A percentile compares a stretch with the other conserved stretches of the same genome.
These are phyloP conservation scores for Columba guinea DNA, from an alignment of 2,797 vertebrate genomes.

Conservation along the genomic window DNA sequence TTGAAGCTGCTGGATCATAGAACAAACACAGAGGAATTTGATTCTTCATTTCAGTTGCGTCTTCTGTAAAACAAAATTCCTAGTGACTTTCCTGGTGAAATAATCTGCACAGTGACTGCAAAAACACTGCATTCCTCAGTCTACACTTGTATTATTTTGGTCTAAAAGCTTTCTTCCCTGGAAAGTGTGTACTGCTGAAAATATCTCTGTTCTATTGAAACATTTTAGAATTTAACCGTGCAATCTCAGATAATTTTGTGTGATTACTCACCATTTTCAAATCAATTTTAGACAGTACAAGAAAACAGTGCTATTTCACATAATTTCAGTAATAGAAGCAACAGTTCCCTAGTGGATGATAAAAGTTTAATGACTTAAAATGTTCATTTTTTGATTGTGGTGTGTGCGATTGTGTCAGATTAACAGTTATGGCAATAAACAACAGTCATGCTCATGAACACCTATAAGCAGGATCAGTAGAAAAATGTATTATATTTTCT, in stretches of 20 bases:
- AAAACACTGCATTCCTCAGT: background rate
- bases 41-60: background rate
- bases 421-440: background rate
- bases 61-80: background rate
- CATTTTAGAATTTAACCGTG: background rate
- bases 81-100: background rate
- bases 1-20: background rate
- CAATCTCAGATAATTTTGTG: background rate
- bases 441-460: background rate
- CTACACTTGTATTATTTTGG: background rate
- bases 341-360: background rate
- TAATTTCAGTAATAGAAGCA: slow-evolving; percentile 6
- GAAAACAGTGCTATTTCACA: background rate
- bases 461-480: background rate
- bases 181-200: background rate
- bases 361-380: slow-evolving; percentile 18
- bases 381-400: background rate
- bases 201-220: background rate
- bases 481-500: background rate
- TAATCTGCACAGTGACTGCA: background rate
- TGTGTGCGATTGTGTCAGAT: background rate
- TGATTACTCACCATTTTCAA: slow-evolving; percentile 20
- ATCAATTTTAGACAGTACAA: background rate
- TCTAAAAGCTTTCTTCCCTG: background rate
- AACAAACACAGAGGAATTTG: background rate